Evolutionary conservation across 2,113 vertebrate species (phyloP).

Genomic region (Dicrurus megarhynchus): DNA sequence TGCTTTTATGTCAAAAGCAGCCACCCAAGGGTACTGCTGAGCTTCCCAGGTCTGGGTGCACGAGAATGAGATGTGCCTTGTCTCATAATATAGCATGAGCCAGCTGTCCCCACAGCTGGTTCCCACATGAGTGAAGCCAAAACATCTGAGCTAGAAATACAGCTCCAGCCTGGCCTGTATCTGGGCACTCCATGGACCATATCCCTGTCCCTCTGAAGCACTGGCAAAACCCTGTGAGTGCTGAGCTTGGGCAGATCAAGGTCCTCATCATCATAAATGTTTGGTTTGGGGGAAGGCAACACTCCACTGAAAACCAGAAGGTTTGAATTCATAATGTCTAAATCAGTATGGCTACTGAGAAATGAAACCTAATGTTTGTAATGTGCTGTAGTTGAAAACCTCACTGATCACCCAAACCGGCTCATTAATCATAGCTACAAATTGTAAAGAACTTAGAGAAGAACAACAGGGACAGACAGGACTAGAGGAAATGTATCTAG

Average conservation of each 20-base stretch:
- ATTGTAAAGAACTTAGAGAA: background rate
- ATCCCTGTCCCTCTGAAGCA: background rate
- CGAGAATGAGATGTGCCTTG: background rate
- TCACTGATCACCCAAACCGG: background rate
- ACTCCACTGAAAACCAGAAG: background rate
- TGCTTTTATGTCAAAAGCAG: background rate
- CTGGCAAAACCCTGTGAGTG: background rate
- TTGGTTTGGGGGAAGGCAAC: background rate
- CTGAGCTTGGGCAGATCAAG: background rate
- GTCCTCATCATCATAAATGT: background rate
- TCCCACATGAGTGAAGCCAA: background rate
- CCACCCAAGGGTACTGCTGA: background rate
- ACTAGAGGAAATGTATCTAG: background rate
- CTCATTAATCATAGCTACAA: background rate
- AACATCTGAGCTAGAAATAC: background rate
- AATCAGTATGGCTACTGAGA: background rate
- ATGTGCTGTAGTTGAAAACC: background rate
- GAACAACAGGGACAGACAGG: background rate
- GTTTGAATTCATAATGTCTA: background rate
- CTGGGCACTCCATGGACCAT: background rate
- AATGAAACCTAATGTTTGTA: background rate
- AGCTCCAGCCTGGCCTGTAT: background rate
- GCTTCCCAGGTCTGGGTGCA: background rate
- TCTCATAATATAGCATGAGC: background rate
- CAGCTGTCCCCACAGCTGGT: background rate